Evolutionary conservation across 2,888 invertebrate genomes (phyloP).

Genomic region (Tetragonula carbonaria): DNA sequence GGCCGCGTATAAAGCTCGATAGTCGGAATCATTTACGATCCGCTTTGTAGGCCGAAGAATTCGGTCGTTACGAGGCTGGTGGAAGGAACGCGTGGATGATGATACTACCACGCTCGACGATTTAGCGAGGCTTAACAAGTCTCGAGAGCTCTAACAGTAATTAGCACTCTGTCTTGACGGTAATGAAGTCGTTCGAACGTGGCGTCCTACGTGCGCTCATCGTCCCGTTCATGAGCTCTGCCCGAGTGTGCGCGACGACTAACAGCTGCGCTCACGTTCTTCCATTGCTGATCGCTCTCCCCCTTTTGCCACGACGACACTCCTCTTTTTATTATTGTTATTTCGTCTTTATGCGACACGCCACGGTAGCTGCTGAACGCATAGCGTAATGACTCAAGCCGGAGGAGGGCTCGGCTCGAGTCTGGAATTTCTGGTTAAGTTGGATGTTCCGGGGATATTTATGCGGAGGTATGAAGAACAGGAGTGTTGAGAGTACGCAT

Average conservation of each 20-base stretch:
- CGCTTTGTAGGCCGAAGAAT: slow-evolving; percentile 56
- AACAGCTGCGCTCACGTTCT: not conserved
- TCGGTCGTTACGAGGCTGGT: slow-evolving; percentile 55
- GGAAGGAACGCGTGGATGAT: slow-evolving; percentile 46
- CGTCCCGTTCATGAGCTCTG: not conserved
- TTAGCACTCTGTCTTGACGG: slow-evolving; percentile 61
- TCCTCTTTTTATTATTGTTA: slow-evolving; percentile 26
- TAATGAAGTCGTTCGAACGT: slow-evolving; percentile 75
- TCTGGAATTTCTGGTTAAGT: slow-evolving; percentile 7
- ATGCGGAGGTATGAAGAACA: no score
- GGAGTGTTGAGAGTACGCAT: no score
- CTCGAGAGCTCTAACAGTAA: slow-evolving; percentile 64
- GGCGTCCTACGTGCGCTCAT: slow-evolving; percentile 49
- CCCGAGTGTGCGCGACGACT: not conserved
- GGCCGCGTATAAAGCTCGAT: not conserved
- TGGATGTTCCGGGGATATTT: no score
- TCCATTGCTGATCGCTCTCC: not conserved
- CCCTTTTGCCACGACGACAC: not conserved
- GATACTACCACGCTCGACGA: slow-evolving; percentile 61
- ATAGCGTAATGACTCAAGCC: not conserved
- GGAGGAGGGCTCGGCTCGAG: not conserved
- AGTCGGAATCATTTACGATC: slow-evolving; percentile 38
- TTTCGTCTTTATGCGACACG: slow-evolving; percentile 4
- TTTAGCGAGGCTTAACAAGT: slow-evolving; percentile 75
- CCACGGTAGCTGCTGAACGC: slow-evolving; percentile 20